These are phyloP conservation scores for Axea sp. DNA, from an alignment of 2,888 invertebrate genomes.

Conservation along the genomic window DNA sequence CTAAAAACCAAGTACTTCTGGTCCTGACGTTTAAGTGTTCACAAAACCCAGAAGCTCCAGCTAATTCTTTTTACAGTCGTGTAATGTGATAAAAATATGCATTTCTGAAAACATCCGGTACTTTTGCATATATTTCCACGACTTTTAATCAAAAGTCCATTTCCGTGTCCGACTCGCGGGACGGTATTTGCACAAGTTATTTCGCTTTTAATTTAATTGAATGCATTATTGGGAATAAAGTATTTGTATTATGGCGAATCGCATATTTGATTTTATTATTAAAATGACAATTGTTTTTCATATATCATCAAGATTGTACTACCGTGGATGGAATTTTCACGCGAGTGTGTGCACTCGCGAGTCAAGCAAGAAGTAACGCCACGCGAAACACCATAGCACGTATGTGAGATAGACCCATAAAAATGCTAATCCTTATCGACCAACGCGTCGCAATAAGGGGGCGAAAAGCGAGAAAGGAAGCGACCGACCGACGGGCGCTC, in stretches of 20 bases:
- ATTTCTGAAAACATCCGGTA: slow-evolving; percentile 28
- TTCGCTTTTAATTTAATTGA: slow-evolving; percentile 12
- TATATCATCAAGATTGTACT: slow-evolving; percentile 52
- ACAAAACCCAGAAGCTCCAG: slow-evolving; percentile 43
- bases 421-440: slow-evolving; percentile 80
- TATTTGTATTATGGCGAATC: too few relatives aligned
- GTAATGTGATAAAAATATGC: slow-evolving; percentile 46
- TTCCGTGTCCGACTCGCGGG: slow-evolving; percentile 7
- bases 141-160: slow-evolving; percentile 36
- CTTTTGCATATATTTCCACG: slow-evolving; percentile 8
- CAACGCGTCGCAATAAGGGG: slow-evolving; percentile 68
- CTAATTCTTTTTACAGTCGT: slow-evolving; percentile 31
- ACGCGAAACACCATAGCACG: slow-evolving; percentile 74
- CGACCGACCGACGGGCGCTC: slow-evolving; percentile 61
- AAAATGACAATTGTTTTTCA: slow-evolving; percentile 45
- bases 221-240: slow-evolving; percentile 3
- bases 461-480: slow-evolving; percentile 64
- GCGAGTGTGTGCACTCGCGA: slow-evolving; percentile 67
- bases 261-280: too few relatives aligned
- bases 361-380: slow-evolving; percentile 74
- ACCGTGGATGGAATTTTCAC: slow-evolving; percentile 55
- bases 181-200: background rate
- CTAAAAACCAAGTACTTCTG: slow-evolving; percentile 52
- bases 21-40: slow-evolving; percentile 53
- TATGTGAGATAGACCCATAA: slow-evolving; percentile 79